Percentiles rank a stretch among this genome's conserved stretches.
phyloP scores from a whole-genome alignment of 2,797 vertebrate species.

The Lutjanus campechanus region DNA sequence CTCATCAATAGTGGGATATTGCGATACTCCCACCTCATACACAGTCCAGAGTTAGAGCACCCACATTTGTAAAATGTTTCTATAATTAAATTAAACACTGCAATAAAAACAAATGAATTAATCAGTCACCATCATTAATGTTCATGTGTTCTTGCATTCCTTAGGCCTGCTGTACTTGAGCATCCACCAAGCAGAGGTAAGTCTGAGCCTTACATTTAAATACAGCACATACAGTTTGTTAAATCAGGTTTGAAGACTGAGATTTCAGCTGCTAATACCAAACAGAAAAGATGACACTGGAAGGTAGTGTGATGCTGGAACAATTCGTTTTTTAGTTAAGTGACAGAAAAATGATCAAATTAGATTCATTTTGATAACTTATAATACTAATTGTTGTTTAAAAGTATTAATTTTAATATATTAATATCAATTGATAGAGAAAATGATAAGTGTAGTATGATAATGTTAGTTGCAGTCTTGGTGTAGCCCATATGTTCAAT shows the following conservation, averaged over 20 bases:
- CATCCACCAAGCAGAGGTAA: slow-evolving; percentile 10
- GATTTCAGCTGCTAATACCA: not conserved
- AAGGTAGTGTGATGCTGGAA: not conserved
- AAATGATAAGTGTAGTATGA: not conserved
- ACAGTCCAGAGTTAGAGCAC: too few species aligned
- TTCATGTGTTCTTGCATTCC: not conserved
- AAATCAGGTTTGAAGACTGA: not conserved
- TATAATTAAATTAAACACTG: slow-evolving; percentile 9
- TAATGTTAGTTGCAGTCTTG: not conserved
- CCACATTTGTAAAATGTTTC: not conserved
- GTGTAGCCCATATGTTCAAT: not conserved
- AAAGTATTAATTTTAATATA: too few species aligned
- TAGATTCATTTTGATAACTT: not conserved
- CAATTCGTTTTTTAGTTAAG: not conserved
- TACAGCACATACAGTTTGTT: not conserved
- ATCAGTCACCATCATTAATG: not conserved
- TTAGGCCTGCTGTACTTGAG: not conserved
- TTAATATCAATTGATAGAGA: not conserved
- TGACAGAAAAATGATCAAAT: not conserved
- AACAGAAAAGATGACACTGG: not conserved
- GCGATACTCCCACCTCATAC: too few species aligned
- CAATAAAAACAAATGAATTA: not conserved
- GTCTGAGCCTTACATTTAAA: not conserved
- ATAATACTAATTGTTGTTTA: not conserved
- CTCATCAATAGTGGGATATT: too few species aligned